phyloP scores from a whole-genome alignment of 2,113 vertebrate genomes.

The Eidolon helvum region DNA sequence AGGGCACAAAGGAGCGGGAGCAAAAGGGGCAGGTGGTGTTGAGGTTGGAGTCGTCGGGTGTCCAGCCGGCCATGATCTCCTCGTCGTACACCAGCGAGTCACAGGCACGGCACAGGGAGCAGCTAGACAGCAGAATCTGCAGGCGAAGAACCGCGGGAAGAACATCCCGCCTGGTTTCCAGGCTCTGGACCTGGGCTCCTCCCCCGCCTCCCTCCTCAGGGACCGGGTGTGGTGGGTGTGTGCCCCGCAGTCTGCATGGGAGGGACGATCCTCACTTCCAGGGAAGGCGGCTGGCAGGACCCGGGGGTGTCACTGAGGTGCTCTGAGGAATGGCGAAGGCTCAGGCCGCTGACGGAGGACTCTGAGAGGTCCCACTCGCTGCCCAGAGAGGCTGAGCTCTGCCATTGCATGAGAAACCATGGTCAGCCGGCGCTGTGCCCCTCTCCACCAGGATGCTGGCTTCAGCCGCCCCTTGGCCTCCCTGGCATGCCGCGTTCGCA shows the following conservation, averaged over 20 bases:
- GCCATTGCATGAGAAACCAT: neutral
- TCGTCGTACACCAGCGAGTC: conserved; percentile 92
- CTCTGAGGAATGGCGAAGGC: conserved; percentile 86
- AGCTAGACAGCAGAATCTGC: conserved; percentile 90
- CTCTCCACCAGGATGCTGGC: neutral
- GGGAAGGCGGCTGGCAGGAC: conserved; percentile 80
- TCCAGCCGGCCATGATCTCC: conserved; percentile 98
- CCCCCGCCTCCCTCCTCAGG: neutral
- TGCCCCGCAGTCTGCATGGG: neutral
- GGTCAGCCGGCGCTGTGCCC: neutral
- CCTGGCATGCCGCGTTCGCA: neutral
- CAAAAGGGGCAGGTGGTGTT: conserved; percentile 95
- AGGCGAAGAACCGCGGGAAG: neutral
- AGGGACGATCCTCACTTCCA: conserved; percentile 85
- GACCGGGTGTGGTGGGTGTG: neutral
- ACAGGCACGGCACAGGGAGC: conserved; percentile 90
- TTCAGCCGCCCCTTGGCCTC: neutral
- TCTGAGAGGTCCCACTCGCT: conserved; percentile 92
- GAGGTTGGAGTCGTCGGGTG: conserved; percentile 95
- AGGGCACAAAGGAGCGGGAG: conserved; percentile 89
- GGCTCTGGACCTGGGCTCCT: neutral
- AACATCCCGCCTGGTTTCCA: neutral
- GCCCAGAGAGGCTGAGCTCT: conserved; percentile 93
- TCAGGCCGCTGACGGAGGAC: conserved; percentile 80
- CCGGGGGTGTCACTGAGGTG: conserved; percentile 13